Percentiles rank a stretch among this genome's conserved stretches.
Conservation (phyloP, 2,797 vertebrate species). For the Gymnoscopelus braueri region DNA sequence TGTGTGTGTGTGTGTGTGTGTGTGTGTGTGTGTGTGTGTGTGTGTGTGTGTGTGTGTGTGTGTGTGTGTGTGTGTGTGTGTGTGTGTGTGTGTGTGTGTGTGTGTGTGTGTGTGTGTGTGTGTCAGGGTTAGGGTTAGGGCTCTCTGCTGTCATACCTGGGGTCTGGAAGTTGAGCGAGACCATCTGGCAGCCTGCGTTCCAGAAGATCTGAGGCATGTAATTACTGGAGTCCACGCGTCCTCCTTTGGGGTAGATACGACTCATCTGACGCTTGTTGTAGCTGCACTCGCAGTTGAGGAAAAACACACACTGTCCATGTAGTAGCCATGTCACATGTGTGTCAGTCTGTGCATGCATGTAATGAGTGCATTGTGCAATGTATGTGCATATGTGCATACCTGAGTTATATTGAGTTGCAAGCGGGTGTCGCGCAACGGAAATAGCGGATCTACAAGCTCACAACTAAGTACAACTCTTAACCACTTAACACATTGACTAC, state of each 20-base stretch:
- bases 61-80: slow-evolving; percentile 16
- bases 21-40: neutral
- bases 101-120: neutral
- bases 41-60: slow-evolving; percentile 2
- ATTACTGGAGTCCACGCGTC: slow-evolving; percentile 99
- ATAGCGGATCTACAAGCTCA: neutral
- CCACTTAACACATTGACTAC: too few species aligned
- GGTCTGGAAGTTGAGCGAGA: slow-evolving; percentile 99
- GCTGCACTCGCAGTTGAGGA: slow-evolving; percentile 75
- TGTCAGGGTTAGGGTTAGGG: neutral
- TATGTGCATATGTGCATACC: neutral
- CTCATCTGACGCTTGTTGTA: slow-evolving; percentile 99
- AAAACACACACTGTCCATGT: neutral
- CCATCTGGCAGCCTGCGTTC: slow-evolving; percentile 99
- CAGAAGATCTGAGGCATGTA: slow-evolving; percentile 99
- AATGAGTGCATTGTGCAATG: neutral
- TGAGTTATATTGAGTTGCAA: too few species aligned
- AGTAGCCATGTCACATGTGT: too few species aligned
- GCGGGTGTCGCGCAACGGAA: neutral
- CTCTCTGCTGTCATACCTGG: slow-evolving; percentile 91
- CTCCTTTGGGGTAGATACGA: slow-evolving; percentile 99
- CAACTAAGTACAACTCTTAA: too few species aligned
- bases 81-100: slow-evolving; percentile 15
- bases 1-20: too few species aligned
- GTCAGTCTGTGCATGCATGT: neutral